phyloP scores from a whole-genome alignment of 2,113 vertebrate genomes.

The Megaptera novaeangliae region DNA sequence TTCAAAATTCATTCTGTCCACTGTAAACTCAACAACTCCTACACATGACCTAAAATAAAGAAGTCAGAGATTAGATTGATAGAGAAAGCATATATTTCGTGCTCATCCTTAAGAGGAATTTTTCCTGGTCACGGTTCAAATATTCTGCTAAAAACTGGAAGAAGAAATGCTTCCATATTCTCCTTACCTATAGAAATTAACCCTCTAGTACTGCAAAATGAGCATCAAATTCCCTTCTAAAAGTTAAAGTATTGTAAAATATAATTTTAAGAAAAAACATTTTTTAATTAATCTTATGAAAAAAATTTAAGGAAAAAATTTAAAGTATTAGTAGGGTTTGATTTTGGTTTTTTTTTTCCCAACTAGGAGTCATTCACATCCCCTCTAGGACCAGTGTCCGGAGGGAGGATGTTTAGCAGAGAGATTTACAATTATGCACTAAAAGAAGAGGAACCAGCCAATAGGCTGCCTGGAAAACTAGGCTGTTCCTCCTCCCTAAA shows the following conservation, averaged over 20 bases:
- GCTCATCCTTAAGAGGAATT: not conserved
- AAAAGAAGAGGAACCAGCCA: not conserved
- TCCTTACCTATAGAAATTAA: not conserved
- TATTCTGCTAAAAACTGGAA: not conserved
- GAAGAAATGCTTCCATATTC: not conserved
- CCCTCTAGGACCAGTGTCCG: not conserved
- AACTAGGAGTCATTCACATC: not conserved
- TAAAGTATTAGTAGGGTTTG: not conserved
- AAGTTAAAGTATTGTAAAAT: conserved; percentile 20
- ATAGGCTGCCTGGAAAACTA: not conserved
- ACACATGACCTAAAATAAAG: conserved; percentile 40
- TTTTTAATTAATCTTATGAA: not conserved
- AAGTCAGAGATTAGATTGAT: not conserved
- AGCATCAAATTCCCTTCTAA: conserved; percentile 1
- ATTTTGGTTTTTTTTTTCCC: not conserved
- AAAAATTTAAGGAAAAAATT: not conserved
- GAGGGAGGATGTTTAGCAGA: not conserved
- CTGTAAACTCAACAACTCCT: conserved; percentile 33
- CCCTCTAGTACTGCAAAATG: not conserved
- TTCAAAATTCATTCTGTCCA: conserved; percentile 49
- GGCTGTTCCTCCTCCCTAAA: not conserved
- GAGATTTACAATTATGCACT: not conserved
- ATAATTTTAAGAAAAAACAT: not conserved
- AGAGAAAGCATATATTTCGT: not conserved
- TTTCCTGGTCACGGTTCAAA: not conserved